Conservation (phyloP, 2,888 invertebrate species). For the Apamea monoglypha region DNA sequence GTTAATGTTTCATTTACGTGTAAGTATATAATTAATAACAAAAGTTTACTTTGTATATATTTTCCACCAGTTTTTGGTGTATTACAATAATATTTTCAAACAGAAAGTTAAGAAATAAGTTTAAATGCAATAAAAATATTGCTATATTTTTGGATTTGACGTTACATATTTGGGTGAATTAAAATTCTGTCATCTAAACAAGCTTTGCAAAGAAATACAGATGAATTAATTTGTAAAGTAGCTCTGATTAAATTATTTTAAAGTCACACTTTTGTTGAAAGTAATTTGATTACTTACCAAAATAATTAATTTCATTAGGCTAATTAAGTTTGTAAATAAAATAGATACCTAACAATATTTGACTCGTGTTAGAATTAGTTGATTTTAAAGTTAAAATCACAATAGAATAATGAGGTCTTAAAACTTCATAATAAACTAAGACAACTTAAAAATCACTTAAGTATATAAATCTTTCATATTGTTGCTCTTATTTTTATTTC, state of each 20-base stretch:
- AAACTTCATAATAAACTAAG: not conserved
- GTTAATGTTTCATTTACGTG: conserved; percentile 71
- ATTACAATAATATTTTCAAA: conserved; percentile 14
- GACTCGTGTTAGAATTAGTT: not conserved
- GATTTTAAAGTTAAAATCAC: not conserved
- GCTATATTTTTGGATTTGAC: not conserved
- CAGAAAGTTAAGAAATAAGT: conserved; percentile 32
- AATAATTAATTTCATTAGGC: not conserved
- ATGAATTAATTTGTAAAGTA: not conserved
- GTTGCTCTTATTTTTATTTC: conserved; percentile 2
- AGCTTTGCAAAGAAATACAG: not conserved
- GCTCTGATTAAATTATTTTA: not conserved
- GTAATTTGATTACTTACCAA: not conserved
- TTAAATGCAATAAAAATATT: conserved; percentile 8
- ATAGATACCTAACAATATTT: not conserved
- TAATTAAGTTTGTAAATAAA: conserved; percentile 4
- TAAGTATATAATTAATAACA: conserved; percentile 67
- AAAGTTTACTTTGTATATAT: conserved; percentile 32
- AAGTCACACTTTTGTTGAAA: conserved; percentile 16
- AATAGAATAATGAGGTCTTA: not conserved
- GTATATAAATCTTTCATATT: not conserved
- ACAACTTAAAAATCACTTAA: too few relatives aligned
- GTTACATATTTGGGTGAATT: not conserved
- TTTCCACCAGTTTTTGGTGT: not conserved
- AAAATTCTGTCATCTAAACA: not conserved